Evolutionary conservation across 2,888 invertebrate genomes (phyloP), one percentile per base, ranked within the genome.

Genomic region (Cryptocephalus primarius): DNA sequence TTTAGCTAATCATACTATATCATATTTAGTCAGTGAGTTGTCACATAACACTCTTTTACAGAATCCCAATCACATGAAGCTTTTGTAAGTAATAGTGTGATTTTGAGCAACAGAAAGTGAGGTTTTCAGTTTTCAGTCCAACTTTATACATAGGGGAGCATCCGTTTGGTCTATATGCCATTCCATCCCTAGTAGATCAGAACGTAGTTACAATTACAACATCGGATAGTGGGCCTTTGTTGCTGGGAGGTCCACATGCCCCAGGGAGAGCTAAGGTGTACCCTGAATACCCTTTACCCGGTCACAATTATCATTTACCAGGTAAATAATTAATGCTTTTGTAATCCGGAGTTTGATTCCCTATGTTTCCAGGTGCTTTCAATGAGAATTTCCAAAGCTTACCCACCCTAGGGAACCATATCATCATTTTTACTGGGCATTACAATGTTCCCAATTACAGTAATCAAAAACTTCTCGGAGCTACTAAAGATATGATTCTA

Each of bases 111-210:
- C 8, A 34, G 14, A 10, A 13, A 43, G 22, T 31, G 12, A 11
- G 12, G 36, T 36, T 11, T 11, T 36, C 2, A 11, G 2, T 34
- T 50, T 77, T 54, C 71, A 93, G 92, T 57, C 88, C 89, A 47
- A 89, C 94, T 0, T 73, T 97, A 33, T 97, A 94, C 68, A 84
- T 97, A 48, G 97, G 96, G 1, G 89, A 95, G 64, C 83, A 84
- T 63, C 75, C 79, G 50, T 80, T 86, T 60, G 95, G 95, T 0
- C 72, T 93, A 1, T 97, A 95, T 70, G 97, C 96, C 0, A 70
- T 96, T 44, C 90, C 93, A 1, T 89, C 94, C 0, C 72, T 94
- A 22, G 93, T 94, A 1, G 95, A 96, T 72, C 88, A 93, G 60
- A 83, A 85, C 55, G 86, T 88, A 3, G 85, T 88, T 9, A 86